Conservation (phyloP, 2,113 vertebrate genomes). For the Tyto alba region DNA sequence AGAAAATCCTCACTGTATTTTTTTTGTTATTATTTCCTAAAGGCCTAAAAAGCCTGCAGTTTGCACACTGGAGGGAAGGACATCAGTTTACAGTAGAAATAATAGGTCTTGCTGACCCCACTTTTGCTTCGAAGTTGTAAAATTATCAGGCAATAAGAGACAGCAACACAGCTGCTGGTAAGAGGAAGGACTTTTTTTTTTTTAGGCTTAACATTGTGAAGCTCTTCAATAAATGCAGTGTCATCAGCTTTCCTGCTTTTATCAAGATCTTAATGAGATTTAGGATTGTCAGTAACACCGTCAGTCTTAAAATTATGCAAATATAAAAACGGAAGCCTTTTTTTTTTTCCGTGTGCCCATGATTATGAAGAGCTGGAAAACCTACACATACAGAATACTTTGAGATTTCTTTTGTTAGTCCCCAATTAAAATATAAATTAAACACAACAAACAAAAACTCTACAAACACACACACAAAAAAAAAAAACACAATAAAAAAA, state of each 20-base stretch:
- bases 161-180: neutral
- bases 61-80: neutral
- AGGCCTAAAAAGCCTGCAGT: neutral
- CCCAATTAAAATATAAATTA: neutral
- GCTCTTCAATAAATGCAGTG: neutral
- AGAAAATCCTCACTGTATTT: neutral
- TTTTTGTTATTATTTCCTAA: neutral
- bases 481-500: neutral
- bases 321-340: neutral
- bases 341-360: neutral
- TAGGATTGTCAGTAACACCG: neutral
- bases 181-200: neutral
- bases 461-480: too few species aligned
- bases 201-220: neutral
- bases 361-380: neutral
- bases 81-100: neutral
- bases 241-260: neutral
- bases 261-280: neutral
- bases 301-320: neutral
- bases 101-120: neutral
- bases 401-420: neutral
- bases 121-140: neutral
- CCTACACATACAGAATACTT: neutral
- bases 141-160: neutral
- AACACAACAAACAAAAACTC: too few species aligned